phyloP scores from a whole-genome alignment of 2,888 invertebrate species.

The Melitaea athalia region DNA sequence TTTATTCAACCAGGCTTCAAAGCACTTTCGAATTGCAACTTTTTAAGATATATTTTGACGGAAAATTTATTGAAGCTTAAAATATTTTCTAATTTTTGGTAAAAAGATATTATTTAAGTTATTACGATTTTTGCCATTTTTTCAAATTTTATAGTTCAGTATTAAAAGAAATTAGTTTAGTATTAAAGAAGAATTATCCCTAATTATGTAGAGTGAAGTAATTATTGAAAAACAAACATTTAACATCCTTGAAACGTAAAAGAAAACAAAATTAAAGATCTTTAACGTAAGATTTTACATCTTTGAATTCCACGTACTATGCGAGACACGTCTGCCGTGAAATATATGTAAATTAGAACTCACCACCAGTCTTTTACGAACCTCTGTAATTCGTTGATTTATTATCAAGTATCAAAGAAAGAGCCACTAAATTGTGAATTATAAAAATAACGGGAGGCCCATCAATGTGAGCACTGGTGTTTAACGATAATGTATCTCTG shows the following conservation, averaged over 20 bases:
- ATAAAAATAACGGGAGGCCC: slow-evolving; percentile 27
- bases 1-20: too few relatives aligned
- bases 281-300: slow-evolving; percentile 2
- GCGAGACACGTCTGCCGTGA: slow-evolving; percentile 35
- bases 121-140: too few relatives aligned
- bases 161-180: too few relatives aligned
- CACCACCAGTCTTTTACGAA: slow-evolving; percentile 48
- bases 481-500: slow-evolving; percentile 14
- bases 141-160: too few relatives aligned
- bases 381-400: slow-evolving; percentile 62
- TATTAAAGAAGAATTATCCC: too few relatives aligned
- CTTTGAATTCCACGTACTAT: slow-evolving; percentile 24
- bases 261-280: not conserved
- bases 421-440: slow-evolving; percentile 27
- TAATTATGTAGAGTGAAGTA: too few relatives aligned
- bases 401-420: slow-evolving; percentile 44
- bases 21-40: too few relatives aligned
- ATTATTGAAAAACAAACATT: not conserved
- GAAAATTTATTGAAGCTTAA: too few relatives aligned
- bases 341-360: slow-evolving; percentile 54
- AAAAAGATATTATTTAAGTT: too few relatives aligned
- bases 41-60: too few relatives aligned
- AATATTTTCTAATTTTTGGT: not conserved
- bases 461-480: slow-evolving; percentile 28
- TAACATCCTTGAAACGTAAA: not conserved